phyloP scores from a whole-genome alignment of 1,140 invertebrate species.

The Phymastichus coffea region DNA sequence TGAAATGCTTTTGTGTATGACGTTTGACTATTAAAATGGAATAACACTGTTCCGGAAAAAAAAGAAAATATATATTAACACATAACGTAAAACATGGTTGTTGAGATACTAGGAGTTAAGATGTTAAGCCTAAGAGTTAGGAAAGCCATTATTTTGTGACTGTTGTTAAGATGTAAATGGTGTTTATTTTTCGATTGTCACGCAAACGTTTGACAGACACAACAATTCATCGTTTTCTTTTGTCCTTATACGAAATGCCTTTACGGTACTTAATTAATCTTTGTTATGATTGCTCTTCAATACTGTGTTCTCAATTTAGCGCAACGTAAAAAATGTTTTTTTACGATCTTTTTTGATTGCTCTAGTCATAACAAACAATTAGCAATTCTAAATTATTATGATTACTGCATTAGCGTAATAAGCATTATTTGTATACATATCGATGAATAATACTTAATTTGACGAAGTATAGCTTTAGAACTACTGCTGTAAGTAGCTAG shows the following conservation, averaged over 20 bases:
- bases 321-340: no score
- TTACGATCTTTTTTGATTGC: no score
- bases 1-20: constrained; percentile 2
- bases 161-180: constrained; percentile 6
- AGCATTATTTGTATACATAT: constrained; percentile 24
- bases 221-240: no score
- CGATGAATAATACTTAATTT: constrained; percentile 3
- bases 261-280: no score
- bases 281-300: no score
- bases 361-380: background rate
- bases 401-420: background rate
- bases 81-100: constrained; percentile 9
- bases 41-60: constrained; percentile 1
- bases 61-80: no score
- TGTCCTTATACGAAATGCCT: no score
- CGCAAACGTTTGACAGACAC: no score
- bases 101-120: constrained; percentile 14
- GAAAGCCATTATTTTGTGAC: constrained; percentile 14
- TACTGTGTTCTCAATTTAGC: no score
- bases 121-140: constrained; percentile 3
- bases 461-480: background rate
- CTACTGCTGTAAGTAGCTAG: background rate
- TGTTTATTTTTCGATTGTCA: background rate
- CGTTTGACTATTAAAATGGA: constrained; percentile 9
- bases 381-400: constrained; percentile 1